Evolutionary conservation across 2,888 invertebrate genomes (phyloP), one percentile per base, ranked within the genome.

Genomic region (Syrista parreyssii): DNA sequence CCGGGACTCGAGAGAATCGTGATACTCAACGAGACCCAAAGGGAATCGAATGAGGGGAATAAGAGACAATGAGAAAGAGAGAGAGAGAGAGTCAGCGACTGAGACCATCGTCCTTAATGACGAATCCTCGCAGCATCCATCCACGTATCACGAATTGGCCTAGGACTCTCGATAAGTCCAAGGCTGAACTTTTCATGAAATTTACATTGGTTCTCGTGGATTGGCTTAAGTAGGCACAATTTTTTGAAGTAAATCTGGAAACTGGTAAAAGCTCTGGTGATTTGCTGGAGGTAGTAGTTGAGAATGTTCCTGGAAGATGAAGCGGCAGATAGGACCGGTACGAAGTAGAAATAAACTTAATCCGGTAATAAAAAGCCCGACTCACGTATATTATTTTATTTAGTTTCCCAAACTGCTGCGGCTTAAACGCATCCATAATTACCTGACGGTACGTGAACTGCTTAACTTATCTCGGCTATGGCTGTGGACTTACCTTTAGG

Each of bases 361-460:
- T 90, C 86, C 86, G 86, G 89, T 87, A 88, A 90, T 90, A 90
- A 90, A 90, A 89, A 88, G 87, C 82, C 84, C 87, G 86, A 83
- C 87, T 89, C 90, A 90, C 90, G 90, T 90, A 90, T 88, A 89
- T 90, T 90, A 90, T 90, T 90, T 90, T 90, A 89, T 89, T 90
- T 88, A 88, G 89, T 89, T 90, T 89, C 89, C 90, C 88, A 89
- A 89, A 90, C 89, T 89, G 88, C 88, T 86, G 88, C 87, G 86
- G 87, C 89, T 90, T 90, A 90, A 90, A 90, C 89, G 90, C 90
- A 90, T 90, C 89, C 90, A 90, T 90, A 90, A 90, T 90, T 90
- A 90, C 89, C 88, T 83, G 83, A 82, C 82, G 83, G 85, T 90
- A 90, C 90, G 90, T 90, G 90, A 89, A 90, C 84, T 84, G 90